phyloP scores from a whole-genome alignment of 2,113 vertebrate genomes.

The Bothrops jararaca region DNA sequence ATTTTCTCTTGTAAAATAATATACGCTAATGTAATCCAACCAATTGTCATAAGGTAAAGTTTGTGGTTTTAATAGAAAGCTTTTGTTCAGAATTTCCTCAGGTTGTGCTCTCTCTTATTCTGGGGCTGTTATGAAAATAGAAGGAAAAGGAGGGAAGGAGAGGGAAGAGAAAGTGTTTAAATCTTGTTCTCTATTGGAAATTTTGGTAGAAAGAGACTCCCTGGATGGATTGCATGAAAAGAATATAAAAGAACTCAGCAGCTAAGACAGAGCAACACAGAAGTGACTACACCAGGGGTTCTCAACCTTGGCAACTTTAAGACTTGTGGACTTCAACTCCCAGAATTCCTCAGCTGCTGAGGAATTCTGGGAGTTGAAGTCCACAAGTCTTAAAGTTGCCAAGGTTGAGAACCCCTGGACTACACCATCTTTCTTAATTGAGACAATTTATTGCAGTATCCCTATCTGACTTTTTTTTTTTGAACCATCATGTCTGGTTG shows the following conservation, averaged over 20 bases:
- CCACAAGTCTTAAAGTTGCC: too few relatives aligned
- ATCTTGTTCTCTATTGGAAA: neutral
- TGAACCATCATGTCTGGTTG: neutral
- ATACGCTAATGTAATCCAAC: slow-evolving; percentile 4
- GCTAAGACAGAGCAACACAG: neutral
- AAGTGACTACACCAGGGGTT: neutral
- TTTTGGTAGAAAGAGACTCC: neutral
- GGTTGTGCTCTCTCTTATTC: neutral
- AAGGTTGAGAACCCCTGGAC: too few relatives aligned
- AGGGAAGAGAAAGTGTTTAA: neutral
- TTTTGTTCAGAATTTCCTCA: neutral
- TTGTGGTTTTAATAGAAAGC: neutral
- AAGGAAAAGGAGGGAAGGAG: neutral
- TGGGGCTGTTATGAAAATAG: neutral
- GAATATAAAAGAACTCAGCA: neutral
- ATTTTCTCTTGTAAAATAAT: neutral
- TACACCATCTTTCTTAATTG: neutral
- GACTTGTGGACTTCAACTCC: too few relatives aligned
- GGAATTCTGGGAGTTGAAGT: too few relatives aligned
- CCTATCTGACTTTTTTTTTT: neutral
- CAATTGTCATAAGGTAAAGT: neutral
- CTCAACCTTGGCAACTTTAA: too few relatives aligned
- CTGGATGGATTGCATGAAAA: neutral
- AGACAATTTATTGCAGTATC: neutral
- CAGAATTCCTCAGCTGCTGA: too few relatives aligned